These are phyloP conservation scores for Lordiphosa clarofinis DNA, from an alignment of 1,140 invertebrate genomes.

Conservation along the genomic window DNA sequence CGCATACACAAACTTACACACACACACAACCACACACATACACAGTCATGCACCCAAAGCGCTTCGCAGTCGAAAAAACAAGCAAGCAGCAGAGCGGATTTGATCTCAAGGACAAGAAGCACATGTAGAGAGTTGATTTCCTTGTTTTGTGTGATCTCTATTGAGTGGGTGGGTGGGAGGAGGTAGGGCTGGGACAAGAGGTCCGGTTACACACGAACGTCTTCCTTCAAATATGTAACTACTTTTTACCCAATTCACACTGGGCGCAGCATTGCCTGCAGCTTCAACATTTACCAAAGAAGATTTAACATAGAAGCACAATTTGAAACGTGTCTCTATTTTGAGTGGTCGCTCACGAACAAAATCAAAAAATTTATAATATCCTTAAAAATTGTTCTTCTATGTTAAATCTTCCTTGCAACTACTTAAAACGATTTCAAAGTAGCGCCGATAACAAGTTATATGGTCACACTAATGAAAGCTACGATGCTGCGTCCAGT, in stretches of 20 bases:
- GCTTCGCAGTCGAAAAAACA: slow-evolving; percentile 24
- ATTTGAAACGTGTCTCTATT: too few species aligned
- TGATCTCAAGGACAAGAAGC: slow-evolving; percentile 19
- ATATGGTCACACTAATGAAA: too few species aligned
- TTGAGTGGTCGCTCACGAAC: too few species aligned
- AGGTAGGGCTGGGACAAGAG: neutral
- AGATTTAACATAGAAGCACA: too few species aligned
- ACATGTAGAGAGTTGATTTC: slow-evolving; percentile 17
- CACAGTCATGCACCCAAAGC: neutral
- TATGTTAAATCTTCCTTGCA: too few species aligned
- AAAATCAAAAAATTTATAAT: too few species aligned
- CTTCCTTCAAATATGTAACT: slow-evolving; percentile 8
- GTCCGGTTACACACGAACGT: slow-evolving; percentile 6
- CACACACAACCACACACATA: neutral
- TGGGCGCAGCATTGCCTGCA: too few species aligned
- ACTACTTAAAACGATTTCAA: too few species aligned
- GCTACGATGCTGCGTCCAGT: too few species aligned
- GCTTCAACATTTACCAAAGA: too few species aligned
- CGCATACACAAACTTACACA: slow-evolving; percentile 2
- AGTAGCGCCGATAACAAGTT: too few species aligned
- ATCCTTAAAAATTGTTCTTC: too few species aligned
- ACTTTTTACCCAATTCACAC: neutral
- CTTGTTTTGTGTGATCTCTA: slow-evolving; percentile 21
- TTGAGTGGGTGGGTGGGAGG: neutral
- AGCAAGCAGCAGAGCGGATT: slow-evolving; percentile 20